Conservation (phyloP, 2,113 vertebrate species). For the Perca schrenkii region DNA sequence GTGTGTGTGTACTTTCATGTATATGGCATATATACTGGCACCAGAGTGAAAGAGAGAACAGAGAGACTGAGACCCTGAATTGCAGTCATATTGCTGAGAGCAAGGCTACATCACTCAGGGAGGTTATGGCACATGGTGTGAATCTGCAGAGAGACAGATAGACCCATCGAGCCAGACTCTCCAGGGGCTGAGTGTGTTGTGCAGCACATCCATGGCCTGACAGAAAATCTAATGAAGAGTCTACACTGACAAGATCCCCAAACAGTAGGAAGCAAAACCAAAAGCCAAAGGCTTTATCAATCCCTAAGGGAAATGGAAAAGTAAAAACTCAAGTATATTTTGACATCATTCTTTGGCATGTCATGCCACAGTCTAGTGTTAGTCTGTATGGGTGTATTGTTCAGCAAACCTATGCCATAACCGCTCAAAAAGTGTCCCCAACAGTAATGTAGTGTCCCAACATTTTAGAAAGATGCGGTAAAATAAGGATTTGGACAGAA, state of each 20-base stretch:
- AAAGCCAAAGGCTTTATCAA: conserved; percentile 50
- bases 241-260: conserved; percentile 44
- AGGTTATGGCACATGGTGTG: conserved; percentile 58
- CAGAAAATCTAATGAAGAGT: conserved; percentile 68
- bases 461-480: too few relatives aligned
- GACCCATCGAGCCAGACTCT: conserved; percentile 60
- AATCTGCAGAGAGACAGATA: conserved; percentile 67
- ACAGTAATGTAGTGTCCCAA: conserved; percentile 15
- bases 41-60: conserved; percentile 14
- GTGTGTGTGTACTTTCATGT: background rate
- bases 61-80: conserved; percentile 26
- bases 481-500: conserved; percentile 27
- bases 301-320: conserved; percentile 31
- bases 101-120: conserved; percentile 53
- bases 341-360: conserved; percentile 32
- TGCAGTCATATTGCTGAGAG: conserved; percentile 48
- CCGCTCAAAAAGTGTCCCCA: conserved; percentile 1
- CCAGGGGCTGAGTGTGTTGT: conserved; percentile 59
- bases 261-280: conserved; percentile 43
- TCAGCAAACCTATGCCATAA: conserved; percentile 5
- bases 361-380: conserved; percentile 10
- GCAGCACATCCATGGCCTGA: conserved; percentile 59
- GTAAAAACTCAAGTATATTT: conserved; percentile 32
- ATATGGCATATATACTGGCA: background rate
- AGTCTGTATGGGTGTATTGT: background rate